Percentiles rank a stretch among this genome's conserved stretches.
Conservation (phyloP, 2,113 vertebrate species). For the Rhodinocichla rosea region DNA sequence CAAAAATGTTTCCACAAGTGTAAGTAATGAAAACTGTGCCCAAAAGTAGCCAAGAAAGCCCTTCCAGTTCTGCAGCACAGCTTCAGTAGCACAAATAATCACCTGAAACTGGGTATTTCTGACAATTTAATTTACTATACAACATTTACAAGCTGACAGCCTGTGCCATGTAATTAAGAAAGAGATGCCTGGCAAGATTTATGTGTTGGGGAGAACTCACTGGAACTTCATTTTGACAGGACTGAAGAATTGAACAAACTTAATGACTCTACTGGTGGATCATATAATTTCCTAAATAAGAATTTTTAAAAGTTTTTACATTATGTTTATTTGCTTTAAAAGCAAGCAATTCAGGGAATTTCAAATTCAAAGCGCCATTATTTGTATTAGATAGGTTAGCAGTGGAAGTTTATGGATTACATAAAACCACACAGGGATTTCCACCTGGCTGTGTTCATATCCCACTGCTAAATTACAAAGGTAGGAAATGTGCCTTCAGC, state of each 20-base stretch:
- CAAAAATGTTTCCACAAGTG: neutral
- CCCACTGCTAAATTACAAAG: neutral
- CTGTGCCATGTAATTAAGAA: constrained; percentile 31
- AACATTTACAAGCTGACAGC: constrained; percentile 8
- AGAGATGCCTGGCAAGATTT: constrained; percentile 19
- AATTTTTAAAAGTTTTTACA: neutral
- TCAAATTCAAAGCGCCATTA: neutral
- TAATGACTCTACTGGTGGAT: neutral
- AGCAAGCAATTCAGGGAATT: neutral
- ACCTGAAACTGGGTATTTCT: neutral
- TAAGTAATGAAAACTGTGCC: neutral
- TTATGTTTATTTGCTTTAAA: neutral
- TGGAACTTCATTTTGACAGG: constrained; percentile 8
- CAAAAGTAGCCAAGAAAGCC: neutral
- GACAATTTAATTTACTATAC: neutral
- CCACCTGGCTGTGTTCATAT: neutral
- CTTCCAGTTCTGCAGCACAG: neutral
- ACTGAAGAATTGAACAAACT: neutral
- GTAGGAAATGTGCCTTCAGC: neutral
- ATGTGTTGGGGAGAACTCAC: neutral
- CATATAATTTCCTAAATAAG: neutral
- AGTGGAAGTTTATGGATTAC: neutral
- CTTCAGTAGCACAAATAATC: neutral
- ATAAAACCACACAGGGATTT: neutral
- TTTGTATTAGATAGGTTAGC: neutral